Conservation (phyloP, 2,888 invertebrate species). For the Agrilus biguttatus region DNA sequence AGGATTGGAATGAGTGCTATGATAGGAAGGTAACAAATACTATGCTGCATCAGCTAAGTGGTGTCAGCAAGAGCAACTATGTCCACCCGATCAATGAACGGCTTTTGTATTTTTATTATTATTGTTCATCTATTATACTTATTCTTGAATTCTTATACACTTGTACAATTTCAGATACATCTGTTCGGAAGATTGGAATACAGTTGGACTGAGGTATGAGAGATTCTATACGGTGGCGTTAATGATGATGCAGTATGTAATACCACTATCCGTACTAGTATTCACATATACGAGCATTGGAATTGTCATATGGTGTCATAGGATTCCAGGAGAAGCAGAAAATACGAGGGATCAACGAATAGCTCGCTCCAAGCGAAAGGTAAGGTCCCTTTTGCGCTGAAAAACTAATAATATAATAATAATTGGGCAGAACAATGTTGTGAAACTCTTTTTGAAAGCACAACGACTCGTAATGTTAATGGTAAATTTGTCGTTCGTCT, state of each 20-base stretch:
- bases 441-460: too few species aligned
- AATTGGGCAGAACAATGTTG: too few species aligned
- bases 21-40: too few species aligned
- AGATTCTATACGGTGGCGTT: conserved; percentile 60
- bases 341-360: conserved; percentile 67
- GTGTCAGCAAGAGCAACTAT: too few species aligned
- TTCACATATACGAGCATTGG: conserved; percentile 80
- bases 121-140: too few species aligned
- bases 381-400: conserved; percentile 31
- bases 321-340: conserved; percentile 79
- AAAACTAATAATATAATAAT: too few species aligned
- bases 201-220: conserved; percentile 41
- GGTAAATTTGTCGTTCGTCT: too few species aligned
- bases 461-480: too few species aligned
- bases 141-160: background rate
- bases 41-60: too few species aligned
- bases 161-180: conserved; percentile 41
- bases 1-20: too few species aligned
- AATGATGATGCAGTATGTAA: conserved; percentile 68
- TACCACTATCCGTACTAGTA: conserved; percentile 66
- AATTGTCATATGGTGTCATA: conserved; percentile 73
- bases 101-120: too few species aligned
- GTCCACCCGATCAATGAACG: too few species aligned
- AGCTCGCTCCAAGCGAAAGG: conserved; percentile 78
- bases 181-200: conserved; percentile 59